Evolutionary conservation across 2,888 invertebrate genomes (phyloP).

Genomic region (Scaptomyza tumidula): DNA sequence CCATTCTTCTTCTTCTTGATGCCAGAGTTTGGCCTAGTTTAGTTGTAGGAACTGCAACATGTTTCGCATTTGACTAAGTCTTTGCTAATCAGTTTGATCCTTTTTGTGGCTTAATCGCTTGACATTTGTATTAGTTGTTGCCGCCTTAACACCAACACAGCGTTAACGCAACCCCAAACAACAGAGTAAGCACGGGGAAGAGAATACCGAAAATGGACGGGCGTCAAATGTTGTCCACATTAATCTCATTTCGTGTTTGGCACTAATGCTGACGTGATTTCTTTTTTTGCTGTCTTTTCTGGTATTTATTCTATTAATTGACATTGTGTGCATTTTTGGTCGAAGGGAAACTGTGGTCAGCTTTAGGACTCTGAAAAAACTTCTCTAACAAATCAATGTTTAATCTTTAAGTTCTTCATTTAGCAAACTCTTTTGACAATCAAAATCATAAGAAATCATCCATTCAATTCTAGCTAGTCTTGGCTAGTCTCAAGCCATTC

Average conservation of each 20-base stretch:
- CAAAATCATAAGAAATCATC: neutral
- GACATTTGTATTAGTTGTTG: constrained; percentile 78
- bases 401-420: no score
- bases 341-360: neutral
- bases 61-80: constrained; percentile 62
- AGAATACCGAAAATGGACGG: constrained; percentile 24
- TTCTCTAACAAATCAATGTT: neutral
- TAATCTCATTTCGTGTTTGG: constrained; percentile 70
- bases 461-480: neutral
- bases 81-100: constrained; percentile 81
- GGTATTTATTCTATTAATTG: constrained; percentile 69
- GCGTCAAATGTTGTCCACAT: constrained; percentile 67
- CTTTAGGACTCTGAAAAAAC: constrained; percentile 17
- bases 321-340: constrained; percentile 32
- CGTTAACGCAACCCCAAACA: constrained; percentile 23
- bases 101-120: constrained; percentile 79
- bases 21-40: constrained; percentile 1
- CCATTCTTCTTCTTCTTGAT: neutral
- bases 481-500: neutral
- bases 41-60: constrained; percentile 21
- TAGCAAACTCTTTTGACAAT: no score
- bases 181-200: neutral
- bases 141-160: constrained; percentile 37
- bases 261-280: constrained; percentile 71
- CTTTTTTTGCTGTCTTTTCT: constrained; percentile 8